Evolutionary conservation across 1,140 invertebrate species (phyloP), one percentile per base, ranked within the genome.

Genomic region (Cydia fagiglandana): DNA sequence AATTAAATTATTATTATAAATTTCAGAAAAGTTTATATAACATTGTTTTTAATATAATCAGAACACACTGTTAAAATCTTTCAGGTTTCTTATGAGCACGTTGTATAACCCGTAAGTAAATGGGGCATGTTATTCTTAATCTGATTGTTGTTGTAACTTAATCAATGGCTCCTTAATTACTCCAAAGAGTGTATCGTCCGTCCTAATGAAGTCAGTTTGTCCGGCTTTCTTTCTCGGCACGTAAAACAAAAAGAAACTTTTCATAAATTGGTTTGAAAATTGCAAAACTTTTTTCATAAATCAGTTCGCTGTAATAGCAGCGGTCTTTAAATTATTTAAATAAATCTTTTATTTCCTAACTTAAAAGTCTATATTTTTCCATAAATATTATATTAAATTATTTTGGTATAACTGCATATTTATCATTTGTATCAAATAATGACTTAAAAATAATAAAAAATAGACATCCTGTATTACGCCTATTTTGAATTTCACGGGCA

Each of bases 231-330:
- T 53, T 53, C n/a, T 34, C 75, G 70, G 77, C 78, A 76, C 74
- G 76, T 81, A 77, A 78, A 76, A 79, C 70, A 74, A 77, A 78
- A 80, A 82, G 78, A 82, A 82, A 84, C 75, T 83, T 86, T 79
- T 73, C 76, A 77, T 79, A 85, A 86, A 85, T 85, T 84, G 78
- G 80, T 84, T 84, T 80, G 78, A 81, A 84, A 82, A 76, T 79
- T 81, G 75, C 76, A 70, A 77, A 86, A 86, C 80, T 86, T 86
- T 86, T 81, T 84, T 86, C 81, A 86, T 86, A 83, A 86, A 84
- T 86, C 83, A 83, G 77, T 78, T 75, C 56, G 53, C 73, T 50
- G 79, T 77, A 82, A 79, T 80, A 79, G 76, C 78, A 61, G 74
- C 74, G 75, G 78, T 83, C 79, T 80, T 80, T 80, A 81, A 80